Conservation (phyloP, 2,113 vertebrate genomes). For the Chloropsis hardwickii region DNA sequence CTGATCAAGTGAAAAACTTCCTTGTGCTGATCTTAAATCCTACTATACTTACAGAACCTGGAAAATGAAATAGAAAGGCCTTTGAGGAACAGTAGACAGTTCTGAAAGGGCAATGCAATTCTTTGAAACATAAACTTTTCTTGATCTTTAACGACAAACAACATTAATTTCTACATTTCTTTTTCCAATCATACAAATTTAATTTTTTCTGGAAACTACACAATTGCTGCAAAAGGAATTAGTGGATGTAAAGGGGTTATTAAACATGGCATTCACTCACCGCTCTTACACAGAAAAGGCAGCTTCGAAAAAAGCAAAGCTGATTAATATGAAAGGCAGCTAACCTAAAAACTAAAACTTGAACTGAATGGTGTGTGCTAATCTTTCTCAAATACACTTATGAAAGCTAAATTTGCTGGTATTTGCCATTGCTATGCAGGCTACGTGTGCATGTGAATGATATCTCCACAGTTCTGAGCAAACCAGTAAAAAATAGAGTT, state of each 20-base stretch:
- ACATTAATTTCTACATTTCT: not conserved
- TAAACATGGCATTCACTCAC: slow-evolving; percentile 66
- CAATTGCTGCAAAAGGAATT: slow-evolving; percentile 69
- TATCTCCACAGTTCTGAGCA: not conserved
- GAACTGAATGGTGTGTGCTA: slow-evolving; percentile 36
- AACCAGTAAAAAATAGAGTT: not conserved
- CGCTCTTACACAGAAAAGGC: slow-evolving; percentile 65
- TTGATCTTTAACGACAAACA: not conserved
- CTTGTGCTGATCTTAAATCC: not conserved
- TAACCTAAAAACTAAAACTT: slow-evolving; percentile 65
- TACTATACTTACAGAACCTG: not conserved
- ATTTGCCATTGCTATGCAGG: slow-evolving; percentile 25
- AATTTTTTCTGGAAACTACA: slow-evolving; percentile 51
- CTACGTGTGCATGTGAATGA: not conserved
- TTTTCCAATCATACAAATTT: not conserved
- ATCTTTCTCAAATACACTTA: slow-evolving; percentile 64
- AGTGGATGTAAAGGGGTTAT: slow-evolving; percentile 45
- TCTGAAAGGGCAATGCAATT: not conserved
- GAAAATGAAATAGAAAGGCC: not conserved
- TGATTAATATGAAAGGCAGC: slow-evolving; percentile 71
- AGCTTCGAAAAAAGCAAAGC: slow-evolving; percentile 57
- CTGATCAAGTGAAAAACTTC: not conserved
- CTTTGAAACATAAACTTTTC: not conserved
- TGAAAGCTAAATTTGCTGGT: slow-evolving; percentile 57
- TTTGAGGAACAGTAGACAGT: not conserved